phyloP scores from a whole-genome alignment of 1,140 invertebrate species.

The Penaeus vannamei region DNA sequence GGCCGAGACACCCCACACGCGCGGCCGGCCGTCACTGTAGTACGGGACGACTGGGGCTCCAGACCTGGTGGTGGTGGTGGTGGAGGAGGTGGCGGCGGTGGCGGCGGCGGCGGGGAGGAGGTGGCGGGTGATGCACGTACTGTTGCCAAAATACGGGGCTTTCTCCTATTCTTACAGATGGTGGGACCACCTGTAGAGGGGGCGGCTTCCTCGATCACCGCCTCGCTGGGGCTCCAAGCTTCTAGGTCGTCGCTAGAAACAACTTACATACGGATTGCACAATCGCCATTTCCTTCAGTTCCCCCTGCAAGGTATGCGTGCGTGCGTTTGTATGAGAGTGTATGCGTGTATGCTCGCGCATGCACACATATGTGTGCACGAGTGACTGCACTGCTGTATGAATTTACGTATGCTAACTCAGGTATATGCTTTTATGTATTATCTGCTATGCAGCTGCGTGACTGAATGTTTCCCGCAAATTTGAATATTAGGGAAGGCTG shows the following conservation, averaged over 20 bases:
- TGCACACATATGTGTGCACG: background rate
- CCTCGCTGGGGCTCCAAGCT: too few species aligned
- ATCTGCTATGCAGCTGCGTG: too few species aligned
- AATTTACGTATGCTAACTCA: background rate
- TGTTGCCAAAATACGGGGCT: constrained; percentile 62
- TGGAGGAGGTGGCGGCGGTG: constrained; percentile 40
- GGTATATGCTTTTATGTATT: too few species aligned
- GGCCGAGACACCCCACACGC: constrained; percentile 51
- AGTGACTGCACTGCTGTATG: background rate
- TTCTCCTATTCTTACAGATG: constrained; percentile 62
- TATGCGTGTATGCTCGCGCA: constrained; percentile 13
- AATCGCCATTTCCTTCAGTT: too few species aligned
- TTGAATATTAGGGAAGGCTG: too few species aligned
- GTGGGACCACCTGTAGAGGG: constrained; percentile 60
- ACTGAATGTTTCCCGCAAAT: too few species aligned
- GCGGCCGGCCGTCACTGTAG: constrained; percentile 58
- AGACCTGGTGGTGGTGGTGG: constrained; percentile 51
- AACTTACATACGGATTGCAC: too few species aligned
- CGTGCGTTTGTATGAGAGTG: background rate
- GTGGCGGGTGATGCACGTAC: constrained; percentile 48
- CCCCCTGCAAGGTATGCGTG: background rate
- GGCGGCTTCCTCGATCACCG: constrained; percentile 4
- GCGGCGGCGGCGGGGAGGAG: constrained; percentile 39
- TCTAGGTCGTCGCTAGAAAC: too few species aligned
- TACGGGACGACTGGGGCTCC: constrained; percentile 56